A percentile compares a stretch with the other conserved stretches of the same genome.
phyloP scores from a whole-genome alignment of 2,113 vertebrate genomes.

The Accipiter cooperii region DNA sequence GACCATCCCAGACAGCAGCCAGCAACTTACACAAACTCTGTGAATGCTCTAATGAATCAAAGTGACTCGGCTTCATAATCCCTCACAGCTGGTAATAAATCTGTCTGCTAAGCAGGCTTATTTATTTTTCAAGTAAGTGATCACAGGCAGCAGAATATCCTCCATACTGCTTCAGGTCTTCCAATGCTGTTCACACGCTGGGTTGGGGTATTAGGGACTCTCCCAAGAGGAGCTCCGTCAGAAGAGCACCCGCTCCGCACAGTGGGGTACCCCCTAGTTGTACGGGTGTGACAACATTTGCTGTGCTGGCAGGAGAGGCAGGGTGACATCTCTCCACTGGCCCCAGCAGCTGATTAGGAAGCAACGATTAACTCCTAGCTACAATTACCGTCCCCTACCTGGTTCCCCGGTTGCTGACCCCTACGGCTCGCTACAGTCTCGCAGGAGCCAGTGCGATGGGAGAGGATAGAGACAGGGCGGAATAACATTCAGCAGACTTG shows the following conservation, averaged over 20 bases:
- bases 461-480: neutral
- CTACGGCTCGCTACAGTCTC: neutral
- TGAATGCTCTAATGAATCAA: slow-evolving; percentile 18
- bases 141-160: neutral
- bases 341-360: neutral
- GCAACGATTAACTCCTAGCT: neutral
- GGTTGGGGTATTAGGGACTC: neutral
- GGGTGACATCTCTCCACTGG: neutral
- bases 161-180: neutral
- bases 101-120: neutral
- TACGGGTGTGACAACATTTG: neutral
- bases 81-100: slow-evolving; percentile 8
- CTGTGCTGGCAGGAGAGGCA: neutral
- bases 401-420: neutral
- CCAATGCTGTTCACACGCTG: accelerated
- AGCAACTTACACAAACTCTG: slow-evolving; percentile 16
- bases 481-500: neutral
- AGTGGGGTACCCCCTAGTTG: neutral
- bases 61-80: neutral
- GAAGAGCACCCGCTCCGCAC: neutral
- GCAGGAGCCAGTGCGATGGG: neutral
- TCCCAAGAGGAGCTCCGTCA: neutral
- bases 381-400: neutral
- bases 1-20: slow-evolving; percentile 11
- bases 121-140: slow-evolving; percentile 15